Percentiles rank a stretch among this genome's conserved stretches.
phyloP scores from a whole-genome alignment of 2,888 invertebrate species.

The Cheilosia vulpina region DNA sequence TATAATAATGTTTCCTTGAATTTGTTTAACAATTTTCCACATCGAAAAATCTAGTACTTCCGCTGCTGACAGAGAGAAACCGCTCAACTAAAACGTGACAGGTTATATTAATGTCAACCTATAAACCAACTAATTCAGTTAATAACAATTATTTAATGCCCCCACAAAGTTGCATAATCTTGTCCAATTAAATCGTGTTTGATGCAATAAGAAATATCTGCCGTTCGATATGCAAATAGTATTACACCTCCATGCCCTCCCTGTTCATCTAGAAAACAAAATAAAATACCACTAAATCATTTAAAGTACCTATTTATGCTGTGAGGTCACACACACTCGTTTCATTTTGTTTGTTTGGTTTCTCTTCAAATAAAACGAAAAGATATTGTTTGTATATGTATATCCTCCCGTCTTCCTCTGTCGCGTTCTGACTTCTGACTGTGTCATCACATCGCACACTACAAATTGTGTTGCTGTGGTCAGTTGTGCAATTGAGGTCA shows the following conservation, averaged over 20 bases:
- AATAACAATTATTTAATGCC: neutral
- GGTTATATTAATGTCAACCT: neutral
- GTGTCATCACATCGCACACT: conserved; percentile 17
- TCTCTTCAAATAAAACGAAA: conserved; percentile 2
- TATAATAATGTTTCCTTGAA: no score
- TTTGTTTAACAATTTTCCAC: no score
- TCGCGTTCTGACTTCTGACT: neutral
- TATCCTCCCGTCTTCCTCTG: neutral
- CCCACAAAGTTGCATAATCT: neutral
- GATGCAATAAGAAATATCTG: conserved; percentile 6
- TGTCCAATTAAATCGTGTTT: neutral
- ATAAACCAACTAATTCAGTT: conserved; percentile 15
- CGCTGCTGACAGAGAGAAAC: no score
- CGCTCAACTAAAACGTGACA: neutral
- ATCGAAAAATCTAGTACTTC: no score
- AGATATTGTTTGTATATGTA: conserved; percentile 1
- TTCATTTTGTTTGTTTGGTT: neutral
- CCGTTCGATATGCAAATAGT: conserved; percentile 32
- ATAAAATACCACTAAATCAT: neutral
- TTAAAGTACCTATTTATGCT: conserved; percentile 21
- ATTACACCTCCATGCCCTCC: neutral
- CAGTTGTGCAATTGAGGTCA: conserved; percentile 50
- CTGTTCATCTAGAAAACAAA: neutral
- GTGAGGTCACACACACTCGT: conserved; percentile 23
- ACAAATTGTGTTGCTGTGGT: conserved; percentile 9